Conservation (phyloP, 1,140 invertebrate genomes). For the Tetragonula clypearis region DNA sequence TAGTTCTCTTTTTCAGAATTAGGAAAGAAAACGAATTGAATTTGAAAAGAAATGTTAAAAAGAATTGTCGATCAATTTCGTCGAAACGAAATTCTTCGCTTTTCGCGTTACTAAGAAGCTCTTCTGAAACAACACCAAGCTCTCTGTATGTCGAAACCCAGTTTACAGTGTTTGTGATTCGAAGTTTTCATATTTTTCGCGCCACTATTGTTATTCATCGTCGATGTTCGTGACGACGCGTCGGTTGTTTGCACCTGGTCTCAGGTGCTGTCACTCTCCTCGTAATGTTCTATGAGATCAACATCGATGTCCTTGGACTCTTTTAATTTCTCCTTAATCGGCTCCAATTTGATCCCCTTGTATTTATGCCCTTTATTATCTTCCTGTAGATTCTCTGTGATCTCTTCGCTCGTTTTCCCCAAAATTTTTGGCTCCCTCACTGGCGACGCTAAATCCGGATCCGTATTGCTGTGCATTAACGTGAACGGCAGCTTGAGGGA, state of each 20-base stretch:
- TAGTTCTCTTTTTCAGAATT: not conserved
- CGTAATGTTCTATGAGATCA: slow-evolving; percentile 75
- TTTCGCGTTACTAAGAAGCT: slow-evolving; percentile 76
- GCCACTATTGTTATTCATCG: slow-evolving; percentile 60
- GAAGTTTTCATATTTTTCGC: slow-evolving; percentile 67
- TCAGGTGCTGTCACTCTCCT: slow-evolving; percentile 73
- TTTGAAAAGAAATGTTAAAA: too few relatives aligned
- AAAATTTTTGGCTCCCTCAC: slow-evolving; percentile 49
- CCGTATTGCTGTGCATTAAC: slow-evolving; percentile 84
- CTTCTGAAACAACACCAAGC: slow-evolving; percentile 82
- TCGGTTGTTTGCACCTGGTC: slow-evolving; percentile 70
- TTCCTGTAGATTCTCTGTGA: slow-evolving; percentile 34
- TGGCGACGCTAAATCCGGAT: slow-evolving; percentile 73
- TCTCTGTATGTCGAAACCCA: slow-evolving; percentile 79
- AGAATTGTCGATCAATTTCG: too few relatives aligned
- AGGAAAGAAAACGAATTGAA: not conserved
- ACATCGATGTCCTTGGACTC: slow-evolving; percentile 65
- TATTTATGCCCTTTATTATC: slow-evolving; percentile 40
- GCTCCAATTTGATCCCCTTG: slow-evolving; percentile 41
- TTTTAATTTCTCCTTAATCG: slow-evolving; percentile 51
- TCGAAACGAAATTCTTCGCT: too few relatives aligned
- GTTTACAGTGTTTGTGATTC: slow-evolving; percentile 66
- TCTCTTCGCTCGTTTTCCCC: slow-evolving; percentile 52
- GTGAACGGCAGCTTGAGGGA: slow-evolving; percentile 91
- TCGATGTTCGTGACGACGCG: slow-evolving; percentile 51